These are phyloP conservation scores for Trichonephila clavipes DNA, from an alignment of 1,140 invertebrate species.

Conservation along the genomic window DNA sequence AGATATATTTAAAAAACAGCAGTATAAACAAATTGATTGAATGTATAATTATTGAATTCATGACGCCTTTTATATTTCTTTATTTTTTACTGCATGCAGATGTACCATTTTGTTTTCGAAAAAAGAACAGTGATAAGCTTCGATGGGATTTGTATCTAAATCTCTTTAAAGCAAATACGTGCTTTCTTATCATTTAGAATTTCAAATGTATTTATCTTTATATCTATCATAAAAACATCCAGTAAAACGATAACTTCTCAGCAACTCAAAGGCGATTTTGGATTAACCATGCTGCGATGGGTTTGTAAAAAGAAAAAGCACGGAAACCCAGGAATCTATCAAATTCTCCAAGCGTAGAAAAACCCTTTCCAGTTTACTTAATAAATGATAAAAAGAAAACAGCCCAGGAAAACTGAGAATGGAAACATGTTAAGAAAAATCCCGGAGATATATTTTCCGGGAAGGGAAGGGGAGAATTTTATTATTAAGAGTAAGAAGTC, in stretches of 20 bases:
- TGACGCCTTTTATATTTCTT: not conserved
- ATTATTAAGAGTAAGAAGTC: not conserved
- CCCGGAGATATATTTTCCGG: not conserved
- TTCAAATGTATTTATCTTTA: constrained; percentile 16
- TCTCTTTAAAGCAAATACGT: not conserved
- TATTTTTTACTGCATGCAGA: not conserved
- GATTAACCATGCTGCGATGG: not conserved
- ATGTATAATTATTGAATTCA: not conserved
- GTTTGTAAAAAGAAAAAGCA: not conserved
- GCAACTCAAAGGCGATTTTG: not conserved
- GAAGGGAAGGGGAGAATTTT: not conserved
- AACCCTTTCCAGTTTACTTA: not conserved
- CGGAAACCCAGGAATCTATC: not conserved
- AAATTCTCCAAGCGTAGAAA: not conserved
- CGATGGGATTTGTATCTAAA: not conserved
- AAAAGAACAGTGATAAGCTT: not conserved
- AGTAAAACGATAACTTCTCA: not conserved
- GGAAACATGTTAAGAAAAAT: not conserved
- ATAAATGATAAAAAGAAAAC: not conserved
- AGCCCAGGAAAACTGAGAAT: not conserved
- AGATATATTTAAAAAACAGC: too few relatives aligned
- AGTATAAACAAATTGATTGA: not conserved
- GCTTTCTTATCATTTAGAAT: not conserved
- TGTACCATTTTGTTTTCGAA: too few relatives aligned
- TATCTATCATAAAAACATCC: not conserved